Base-by-base conservation (phyloP, 2,113 vertebrate genomes). In the Plectropomus leopardus region DNA sequence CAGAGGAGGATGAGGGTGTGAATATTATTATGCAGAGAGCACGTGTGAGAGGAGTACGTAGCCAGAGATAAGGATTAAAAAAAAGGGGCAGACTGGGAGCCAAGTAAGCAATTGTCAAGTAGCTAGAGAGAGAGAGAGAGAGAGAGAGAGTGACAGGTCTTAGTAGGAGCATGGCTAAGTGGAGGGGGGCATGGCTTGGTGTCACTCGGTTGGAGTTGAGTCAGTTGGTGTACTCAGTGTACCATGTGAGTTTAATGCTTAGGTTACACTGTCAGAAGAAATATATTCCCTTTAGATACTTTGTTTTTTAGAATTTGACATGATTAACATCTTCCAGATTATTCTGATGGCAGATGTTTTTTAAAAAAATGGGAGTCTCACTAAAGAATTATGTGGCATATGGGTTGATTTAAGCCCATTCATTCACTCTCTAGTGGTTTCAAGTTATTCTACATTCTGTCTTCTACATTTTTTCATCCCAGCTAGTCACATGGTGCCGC, bases 161-260 rank as follows among this genome's bases (percentile, higher is more conserved):
- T 83, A 90, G 88, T 70, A 26, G 71, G 82, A 80, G 78, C 84
- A 69, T 85, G 85, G 73, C 80, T 86, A 88, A 90, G 85, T 83
- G 67, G 72, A 84, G 72, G 77, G 77, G 79, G 85, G 82, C 78
- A 86, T 69, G 82, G 72, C 85, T 71, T 5, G 30, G 63, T 89
- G 88, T 87, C 91, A 86, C 73, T 87, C 80, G 64, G 44, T 82
- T 71, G 84, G 77, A 89, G 76, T 47, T 65, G 60, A 83, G 71
- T 89, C 71, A 82, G 72, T n/a, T n/a, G n/a, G n/a, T n/a, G n/a
- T n/a, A 78, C 40, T 53, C 28, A 80, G 68, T 17, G 60, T 60
- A 67, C 51, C 71, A 53, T 78, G 24, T 77, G 11, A 64, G 61
- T 73, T 74, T 71, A 63, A 68, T 45, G 42, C 48, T 47, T 17